Percentiles rank a stretch among this genome's conserved stretches.
Conservation (phyloP, 2,888 invertebrate species). For the Eristalinus aeneus region DNA sequence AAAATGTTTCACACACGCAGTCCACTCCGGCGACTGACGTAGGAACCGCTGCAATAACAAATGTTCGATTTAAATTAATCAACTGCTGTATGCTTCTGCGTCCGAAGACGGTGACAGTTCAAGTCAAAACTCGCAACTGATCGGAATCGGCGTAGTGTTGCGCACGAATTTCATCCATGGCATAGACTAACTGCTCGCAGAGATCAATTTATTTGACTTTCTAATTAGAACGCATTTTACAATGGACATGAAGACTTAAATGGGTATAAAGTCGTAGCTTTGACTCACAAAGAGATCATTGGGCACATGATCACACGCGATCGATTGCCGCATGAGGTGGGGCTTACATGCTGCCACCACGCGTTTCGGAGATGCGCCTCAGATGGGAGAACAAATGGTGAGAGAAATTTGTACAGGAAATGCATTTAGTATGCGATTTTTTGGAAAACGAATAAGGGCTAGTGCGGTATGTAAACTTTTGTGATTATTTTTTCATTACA, state of each 20-base stretch:
- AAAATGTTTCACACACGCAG: neutral
- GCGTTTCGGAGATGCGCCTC: too few species aligned
- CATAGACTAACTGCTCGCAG: neutral
- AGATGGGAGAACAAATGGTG: too few species aligned
- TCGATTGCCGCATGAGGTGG: too few species aligned
- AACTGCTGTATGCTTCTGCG: neutral
- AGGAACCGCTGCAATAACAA: neutral
- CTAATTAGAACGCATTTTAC: conserved; percentile 32
- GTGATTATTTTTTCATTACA: too few species aligned
- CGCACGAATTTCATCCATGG: neutral
- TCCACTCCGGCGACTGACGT: neutral
- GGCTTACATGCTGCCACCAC: too few species aligned
- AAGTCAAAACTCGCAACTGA: conserved; percentile 15
- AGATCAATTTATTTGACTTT: conserved; percentile 51
- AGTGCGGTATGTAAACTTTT: too few species aligned
- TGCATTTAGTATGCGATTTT: too few species aligned
- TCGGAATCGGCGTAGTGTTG: neutral
- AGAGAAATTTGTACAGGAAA: too few species aligned
- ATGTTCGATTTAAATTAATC: neutral
- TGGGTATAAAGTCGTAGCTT: neutral
- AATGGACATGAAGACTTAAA: neutral
- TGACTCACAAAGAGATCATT: neutral
- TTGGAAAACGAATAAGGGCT: too few species aligned
- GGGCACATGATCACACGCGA: neutral
- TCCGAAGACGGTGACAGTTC: neutral